phyloP scores from a whole-genome alignment of 2,888 invertebrate genomes.

The Glaucopsyche alexis region DNA sequence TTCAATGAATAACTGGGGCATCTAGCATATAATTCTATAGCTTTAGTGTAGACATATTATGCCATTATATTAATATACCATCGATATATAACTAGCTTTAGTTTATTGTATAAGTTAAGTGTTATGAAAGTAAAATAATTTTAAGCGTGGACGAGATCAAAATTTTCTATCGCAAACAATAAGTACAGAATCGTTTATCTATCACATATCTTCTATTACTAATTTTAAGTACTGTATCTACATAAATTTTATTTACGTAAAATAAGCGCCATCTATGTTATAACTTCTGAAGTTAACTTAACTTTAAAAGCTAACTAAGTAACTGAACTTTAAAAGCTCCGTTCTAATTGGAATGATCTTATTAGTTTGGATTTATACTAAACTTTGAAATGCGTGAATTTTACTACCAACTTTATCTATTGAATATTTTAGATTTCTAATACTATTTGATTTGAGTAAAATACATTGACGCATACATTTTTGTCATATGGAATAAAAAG shows the following conservation, averaged over 20 bases:
- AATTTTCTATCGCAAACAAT: neutral
- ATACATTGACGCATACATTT: neutral
- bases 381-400: neutral
- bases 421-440: neutral
- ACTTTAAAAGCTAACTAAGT: neutral
- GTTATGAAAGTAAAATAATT: slow-evolving; percentile 22
- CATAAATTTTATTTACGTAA: neutral
- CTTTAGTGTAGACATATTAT: slow-evolving; percentile 24
- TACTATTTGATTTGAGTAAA: neutral
- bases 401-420: neutral
- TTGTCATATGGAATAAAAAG: neutral
- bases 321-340: neutral
- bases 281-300: neutral
- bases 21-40: slow-evolving; percentile 17
- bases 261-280: neutral
- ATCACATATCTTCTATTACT: neutral
- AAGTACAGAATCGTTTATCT: slow-evolving; percentile 1
- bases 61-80: slow-evolving; percentile 29
- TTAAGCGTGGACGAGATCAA: neutral
- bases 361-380: neutral
- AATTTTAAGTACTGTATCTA: neutral
- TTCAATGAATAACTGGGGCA: neutral
- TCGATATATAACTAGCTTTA: slow-evolving; percentile 35
- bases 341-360: neutral
- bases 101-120: slow-evolving; percentile 32